Conservation (phyloP, 2,797 vertebrate genomes). For the Adelosebastes latens region DNA sequence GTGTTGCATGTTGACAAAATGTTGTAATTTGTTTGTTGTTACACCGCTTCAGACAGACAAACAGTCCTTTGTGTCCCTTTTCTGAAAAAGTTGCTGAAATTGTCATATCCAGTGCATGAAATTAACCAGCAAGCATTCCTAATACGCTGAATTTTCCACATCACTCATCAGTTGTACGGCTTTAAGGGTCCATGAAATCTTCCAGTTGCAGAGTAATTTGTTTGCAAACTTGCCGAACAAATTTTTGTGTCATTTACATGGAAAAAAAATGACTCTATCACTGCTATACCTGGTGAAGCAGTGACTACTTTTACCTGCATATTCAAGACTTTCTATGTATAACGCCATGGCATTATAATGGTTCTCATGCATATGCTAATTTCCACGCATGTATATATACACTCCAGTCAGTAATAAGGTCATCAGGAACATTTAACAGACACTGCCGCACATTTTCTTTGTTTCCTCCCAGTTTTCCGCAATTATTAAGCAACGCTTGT, state of each 20-base stretch:
- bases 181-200: constrained; percentile 67
- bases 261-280: constrained; percentile 24
- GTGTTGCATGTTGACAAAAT: neutral
- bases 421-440: constrained; percentile 64
- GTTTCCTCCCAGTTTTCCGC: constrained; percentile 18
- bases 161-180: constrained; percentile 67
- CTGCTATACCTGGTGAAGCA: constrained; percentile 8
- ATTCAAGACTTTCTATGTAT: constrained; percentile 41
- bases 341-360: constrained; percentile 38
- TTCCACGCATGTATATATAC: constrained; percentile 14
- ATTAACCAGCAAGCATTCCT: constrained; percentile 71
- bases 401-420: constrained; percentile 61
- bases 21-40: constrained; percentile 15
- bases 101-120: constrained; percentile 69
- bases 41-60: constrained; percentile 14
- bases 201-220: constrained; percentile 48
- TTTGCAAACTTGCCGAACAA: constrained; percentile 40
- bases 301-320: constrained; percentile 41
- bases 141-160: constrained; percentile 74
- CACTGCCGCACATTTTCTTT: constrained; percentile 40
- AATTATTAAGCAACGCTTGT: constrained; percentile 38
- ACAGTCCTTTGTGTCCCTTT: constrained; percentile 30
- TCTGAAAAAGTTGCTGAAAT: constrained; percentile 42
- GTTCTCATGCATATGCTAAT: constrained; percentile 57
- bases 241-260: constrained; percentile 42